Percentiles rank a stretch among this genome's conserved stretches.
These are phyloP conservation scores for Trichogramma dendrolimi DNA, from an alignment of 2,888 invertebrate species.

Conservation along the genomic window DNA sequence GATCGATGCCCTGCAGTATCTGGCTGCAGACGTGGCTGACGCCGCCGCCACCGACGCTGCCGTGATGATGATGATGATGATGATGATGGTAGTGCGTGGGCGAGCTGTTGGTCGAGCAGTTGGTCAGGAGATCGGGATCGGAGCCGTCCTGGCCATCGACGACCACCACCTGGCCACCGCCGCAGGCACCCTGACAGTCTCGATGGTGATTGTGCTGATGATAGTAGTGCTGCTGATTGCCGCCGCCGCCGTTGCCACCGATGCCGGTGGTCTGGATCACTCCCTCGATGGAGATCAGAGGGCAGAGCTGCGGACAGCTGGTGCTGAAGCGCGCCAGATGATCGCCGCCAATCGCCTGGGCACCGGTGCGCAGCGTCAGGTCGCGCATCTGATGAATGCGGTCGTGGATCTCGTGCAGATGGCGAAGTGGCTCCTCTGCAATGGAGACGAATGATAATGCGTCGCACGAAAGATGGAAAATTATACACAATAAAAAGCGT, in stretches of 20 bases:
- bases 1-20: constrained; percentile 56
- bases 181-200: constrained; percentile 21
- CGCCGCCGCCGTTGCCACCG: not conserved
- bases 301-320: constrained; percentile 67
- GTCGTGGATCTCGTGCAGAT: constrained; percentile 71
- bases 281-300: constrained; percentile 33
- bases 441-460: constrained; percentile 29
- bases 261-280: constrained; percentile 10
- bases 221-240: not conserved
- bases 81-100: constrained; percentile 51
- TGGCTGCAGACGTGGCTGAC: constrained; percentile 53
- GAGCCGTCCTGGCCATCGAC: constrained; percentile 38
- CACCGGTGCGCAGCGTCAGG: constrained; percentile 52
- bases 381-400: constrained; percentile 76
- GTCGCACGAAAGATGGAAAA: not conserved
- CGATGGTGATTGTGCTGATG: constrained; percentile 6
- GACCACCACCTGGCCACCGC: constrained; percentile 41
- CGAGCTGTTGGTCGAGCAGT: constrained; percentile 54
- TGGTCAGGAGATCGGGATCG: constrained; percentile 55
- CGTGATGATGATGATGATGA: constrained; percentile 5
- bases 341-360: constrained; percentile 44
- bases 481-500: not conserved
- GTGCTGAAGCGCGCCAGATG: constrained; percentile 63
- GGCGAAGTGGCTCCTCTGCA: constrained; percentile 70
- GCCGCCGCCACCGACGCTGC: constrained; percentile 23